Evolutionary conservation across 2,888 invertebrate genomes (phyloP).

Genomic region (Colletes collaris): DNA sequence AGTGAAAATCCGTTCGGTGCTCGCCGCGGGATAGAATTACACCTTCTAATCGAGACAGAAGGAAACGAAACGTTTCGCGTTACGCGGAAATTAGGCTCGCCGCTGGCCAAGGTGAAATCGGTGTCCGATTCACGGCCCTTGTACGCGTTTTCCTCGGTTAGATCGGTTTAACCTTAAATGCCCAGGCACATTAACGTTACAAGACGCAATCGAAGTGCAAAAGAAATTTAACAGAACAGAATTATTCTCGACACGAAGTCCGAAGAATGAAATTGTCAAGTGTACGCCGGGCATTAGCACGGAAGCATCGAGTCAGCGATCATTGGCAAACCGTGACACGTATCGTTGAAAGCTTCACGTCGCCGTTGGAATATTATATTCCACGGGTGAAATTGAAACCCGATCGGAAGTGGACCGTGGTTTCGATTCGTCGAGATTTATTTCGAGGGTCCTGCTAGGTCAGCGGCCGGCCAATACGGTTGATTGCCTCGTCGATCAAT

Average conservation of each 20-base stretch:
- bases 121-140: constrained; percentile 7
- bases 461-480: neutral
- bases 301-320: neutral
- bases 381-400: constrained; percentile 11
- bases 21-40: constrained; percentile 21
- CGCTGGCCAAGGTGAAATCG: constrained; percentile 53
- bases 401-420: neutral
- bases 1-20: constrained; percentile 59
- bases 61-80: constrained; percentile 37
- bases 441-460: neutral
- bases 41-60: constrained; percentile 23
- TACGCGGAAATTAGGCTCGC: constrained; percentile 57
- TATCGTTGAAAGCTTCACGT: neutral
- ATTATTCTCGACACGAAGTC: no score
- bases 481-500: constrained; percentile 29
- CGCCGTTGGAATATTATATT: constrained; percentile 1
- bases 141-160: neutral
- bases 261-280: no score
- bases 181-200: no score
- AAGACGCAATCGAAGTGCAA: no score
- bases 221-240: no score
- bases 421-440: neutral
- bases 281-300: neutral
- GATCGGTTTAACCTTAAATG: neutral
- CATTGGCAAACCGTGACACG: constrained; percentile 1